Conservation (phyloP, 1,140 invertebrate species). For the Aphaenogaster ashmeadi region DNA sequence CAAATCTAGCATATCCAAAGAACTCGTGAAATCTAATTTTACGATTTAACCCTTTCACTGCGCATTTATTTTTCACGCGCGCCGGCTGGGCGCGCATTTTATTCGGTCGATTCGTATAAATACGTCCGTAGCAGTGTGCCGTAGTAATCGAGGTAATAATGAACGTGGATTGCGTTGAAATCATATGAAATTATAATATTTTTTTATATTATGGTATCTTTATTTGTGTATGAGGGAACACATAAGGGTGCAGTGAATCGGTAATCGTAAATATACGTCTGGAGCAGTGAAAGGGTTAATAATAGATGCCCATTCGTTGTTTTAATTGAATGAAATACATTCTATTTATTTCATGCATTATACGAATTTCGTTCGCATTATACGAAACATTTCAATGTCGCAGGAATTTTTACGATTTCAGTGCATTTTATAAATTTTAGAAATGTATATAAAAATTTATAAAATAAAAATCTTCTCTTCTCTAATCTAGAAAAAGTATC, state of each 20-base stretch:
- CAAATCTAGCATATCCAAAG: background rate
- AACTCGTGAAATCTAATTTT: background rate
- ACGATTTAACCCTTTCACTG: background rate
- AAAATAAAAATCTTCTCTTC: background rate
- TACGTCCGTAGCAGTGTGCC: too few relatives aligned
- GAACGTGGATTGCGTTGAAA: too few relatives aligned
- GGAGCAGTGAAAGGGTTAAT: background rate
- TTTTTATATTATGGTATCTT: too few relatives aligned
- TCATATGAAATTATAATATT: too few relatives aligned
- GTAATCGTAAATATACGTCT: too few relatives aligned
- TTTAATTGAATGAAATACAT: background rate
- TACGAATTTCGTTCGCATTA: too few relatives aligned
- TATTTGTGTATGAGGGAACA: too few relatives aligned
- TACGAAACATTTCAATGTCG: background rate
- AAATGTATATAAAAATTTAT: background rate
- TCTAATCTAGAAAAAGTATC: background rate
- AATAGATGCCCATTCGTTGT: background rate
- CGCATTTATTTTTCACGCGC: too few relatives aligned
- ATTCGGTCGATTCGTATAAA: too few relatives aligned
- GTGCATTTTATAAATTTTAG: background rate
- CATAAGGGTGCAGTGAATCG: too few relatives aligned
- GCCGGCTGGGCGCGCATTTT: too few relatives aligned
- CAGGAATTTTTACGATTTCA: background rate
- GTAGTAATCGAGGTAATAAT: too few relatives aligned
- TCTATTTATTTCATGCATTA: background rate